Evolutionary conservation across 2,888 invertebrate species (phyloP).

Genomic region (Gandaritis pyraliata): DNA sequence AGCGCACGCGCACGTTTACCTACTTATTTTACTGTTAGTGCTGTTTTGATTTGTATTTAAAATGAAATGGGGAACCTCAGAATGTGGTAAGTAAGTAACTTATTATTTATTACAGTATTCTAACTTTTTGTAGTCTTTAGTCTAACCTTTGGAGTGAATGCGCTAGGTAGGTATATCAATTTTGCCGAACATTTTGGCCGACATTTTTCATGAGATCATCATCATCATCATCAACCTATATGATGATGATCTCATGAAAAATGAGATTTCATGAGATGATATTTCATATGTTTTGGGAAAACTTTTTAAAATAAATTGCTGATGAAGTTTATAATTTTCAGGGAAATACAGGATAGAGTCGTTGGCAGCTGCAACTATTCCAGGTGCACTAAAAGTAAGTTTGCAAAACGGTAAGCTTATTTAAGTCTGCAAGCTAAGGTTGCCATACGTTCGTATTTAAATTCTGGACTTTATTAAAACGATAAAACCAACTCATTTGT

Average conservation of each 20-base stretch:
- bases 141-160: no score
- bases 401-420: constrained; percentile 16
- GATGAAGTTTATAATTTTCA: constrained; percentile 53
- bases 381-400: constrained; percentile 85
- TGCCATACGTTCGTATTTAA: neutral
- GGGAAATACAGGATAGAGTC: constrained; percentile 85
- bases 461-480: no score
- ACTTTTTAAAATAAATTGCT: neutral
- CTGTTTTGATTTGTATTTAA: constrained; percentile 26
- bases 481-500: no score
- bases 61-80: constrained; percentile 64
- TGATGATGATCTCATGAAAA: no score
- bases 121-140: no score
- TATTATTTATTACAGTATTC: neutral
- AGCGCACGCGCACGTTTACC: constrained; percentile 45
- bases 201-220: no score
- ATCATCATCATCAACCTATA: no score
- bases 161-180: no score
- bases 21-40: neutral
- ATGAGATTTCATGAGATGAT: no score
- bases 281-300: no score
- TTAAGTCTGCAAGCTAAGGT: constrained; percentile 2
- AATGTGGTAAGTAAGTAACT: constrained; percentile 52
- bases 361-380: constrained; percentile 82
- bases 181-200: no score